Evolutionary conservation across 53 echinoderm and acorn worm species (phyloP).

Genomic region (Arbacia lixula): DNA sequence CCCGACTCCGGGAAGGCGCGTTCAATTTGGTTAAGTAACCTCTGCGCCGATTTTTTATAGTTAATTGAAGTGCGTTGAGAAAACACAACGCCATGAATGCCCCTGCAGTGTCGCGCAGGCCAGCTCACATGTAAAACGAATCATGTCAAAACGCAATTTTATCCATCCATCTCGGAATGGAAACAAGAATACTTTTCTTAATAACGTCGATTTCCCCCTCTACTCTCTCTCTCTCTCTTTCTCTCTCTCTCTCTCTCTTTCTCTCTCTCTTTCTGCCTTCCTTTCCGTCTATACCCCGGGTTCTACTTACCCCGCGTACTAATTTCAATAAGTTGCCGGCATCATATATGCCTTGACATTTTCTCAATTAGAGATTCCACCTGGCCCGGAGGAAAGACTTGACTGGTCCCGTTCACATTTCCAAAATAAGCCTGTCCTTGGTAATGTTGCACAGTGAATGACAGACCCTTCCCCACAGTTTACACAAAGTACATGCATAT

Average conservation of each 20-base stretch:
- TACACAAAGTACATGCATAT: no score
- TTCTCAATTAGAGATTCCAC: conserved; percentile 41
- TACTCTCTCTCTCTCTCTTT: no score
- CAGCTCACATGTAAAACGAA: conserved; percentile 8
- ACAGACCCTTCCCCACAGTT: no score
- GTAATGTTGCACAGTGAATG: no score
- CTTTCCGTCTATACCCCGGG: no score
- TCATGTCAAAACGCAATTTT: conserved; percentile 32
- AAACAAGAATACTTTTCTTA: conserved; percentile 1
- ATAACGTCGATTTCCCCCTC: no score
- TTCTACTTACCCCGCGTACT: conserved; percentile 1
- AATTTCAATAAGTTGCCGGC: conserved; percentile 38
- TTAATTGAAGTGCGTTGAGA: conserved; percentile 23
- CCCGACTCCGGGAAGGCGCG: not conserved
- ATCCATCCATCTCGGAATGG: not conserved
- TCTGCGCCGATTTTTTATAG: conserved; percentile 6
- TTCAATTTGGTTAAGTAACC: conserved; percentile 51
- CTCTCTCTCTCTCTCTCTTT: no score
- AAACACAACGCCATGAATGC: not conserved
- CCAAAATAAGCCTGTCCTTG: not conserved
- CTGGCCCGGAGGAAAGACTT: not conserved
- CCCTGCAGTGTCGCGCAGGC: conserved; percentile 2
- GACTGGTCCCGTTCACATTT: not conserved
- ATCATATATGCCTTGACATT: conserved; percentile 31
- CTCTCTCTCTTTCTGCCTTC: no score